phyloP scores from a whole-genome alignment of 2,888 invertebrate species.

The Euplagia quadripunctaria region DNA sequence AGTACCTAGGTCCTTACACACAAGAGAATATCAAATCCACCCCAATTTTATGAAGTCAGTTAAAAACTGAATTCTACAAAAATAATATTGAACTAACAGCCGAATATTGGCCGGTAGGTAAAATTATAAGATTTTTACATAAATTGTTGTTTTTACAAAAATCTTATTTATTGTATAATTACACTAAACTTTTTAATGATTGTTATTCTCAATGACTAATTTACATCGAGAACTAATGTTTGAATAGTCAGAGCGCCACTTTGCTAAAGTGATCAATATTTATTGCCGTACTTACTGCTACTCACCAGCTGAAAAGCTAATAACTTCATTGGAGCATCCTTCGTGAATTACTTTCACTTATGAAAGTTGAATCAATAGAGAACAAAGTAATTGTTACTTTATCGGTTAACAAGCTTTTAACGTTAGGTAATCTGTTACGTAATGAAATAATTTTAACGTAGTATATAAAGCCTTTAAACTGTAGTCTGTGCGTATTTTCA shows the following conservation, averaged over 20 bases:
- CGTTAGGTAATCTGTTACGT: not conserved
- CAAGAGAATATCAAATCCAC: too few relatives aligned
- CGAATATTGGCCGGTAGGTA: not conserved
- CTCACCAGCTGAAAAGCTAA: constrained; percentile 33
- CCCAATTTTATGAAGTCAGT: too few relatives aligned
- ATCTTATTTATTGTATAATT: not conserved
- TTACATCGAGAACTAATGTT: constrained; percentile 3
- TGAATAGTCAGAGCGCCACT: constrained; percentile 35
- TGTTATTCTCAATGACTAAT: not conserved
- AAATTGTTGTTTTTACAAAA: not conserved
- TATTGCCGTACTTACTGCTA: constrained; percentile 38
- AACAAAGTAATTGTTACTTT: constrained; percentile 5
- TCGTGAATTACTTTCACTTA: constrained; percentile 38
- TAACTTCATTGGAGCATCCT: constrained; percentile 47
- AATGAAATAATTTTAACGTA: not conserved
- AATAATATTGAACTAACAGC: too few relatives aligned
- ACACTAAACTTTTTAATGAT: not conserved
- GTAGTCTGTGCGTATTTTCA: not conserved
- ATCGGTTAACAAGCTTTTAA: not conserved
- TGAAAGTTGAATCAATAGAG: constrained; percentile 43
- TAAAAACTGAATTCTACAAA: too few relatives aligned
- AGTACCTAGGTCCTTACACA: too few relatives aligned
- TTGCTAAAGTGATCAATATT: constrained; percentile 28
- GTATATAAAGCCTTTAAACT: not conserved
- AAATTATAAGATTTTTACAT: too few relatives aligned